Conservation (phyloP, 1,140 invertebrate species). For the Trichonephila inaurata region DNA sequence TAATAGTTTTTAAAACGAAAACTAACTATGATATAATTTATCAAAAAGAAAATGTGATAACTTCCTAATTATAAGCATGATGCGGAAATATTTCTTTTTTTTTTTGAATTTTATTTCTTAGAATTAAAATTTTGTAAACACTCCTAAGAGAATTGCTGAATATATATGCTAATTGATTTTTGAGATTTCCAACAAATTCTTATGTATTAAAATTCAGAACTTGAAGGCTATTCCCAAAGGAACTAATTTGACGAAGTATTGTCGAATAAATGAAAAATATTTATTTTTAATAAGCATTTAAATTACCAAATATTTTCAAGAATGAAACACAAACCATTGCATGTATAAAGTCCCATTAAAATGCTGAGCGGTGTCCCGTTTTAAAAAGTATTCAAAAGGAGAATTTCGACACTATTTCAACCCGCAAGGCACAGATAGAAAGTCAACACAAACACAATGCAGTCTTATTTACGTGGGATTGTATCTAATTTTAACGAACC, state of each 20-base stretch:
- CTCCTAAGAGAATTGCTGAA: no score
- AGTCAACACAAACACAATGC: background rate
- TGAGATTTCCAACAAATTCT: background rate
- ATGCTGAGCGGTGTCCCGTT: background rate
- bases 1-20: no score
- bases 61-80: no score
- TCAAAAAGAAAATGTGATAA: no score
- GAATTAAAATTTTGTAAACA: no score
- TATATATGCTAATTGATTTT: no score
- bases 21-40: no score
- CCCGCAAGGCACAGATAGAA: background rate
- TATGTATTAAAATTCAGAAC: background rate
- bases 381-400: background rate
- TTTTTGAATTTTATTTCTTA: no score
- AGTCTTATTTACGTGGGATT: background rate
- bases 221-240: background rate
- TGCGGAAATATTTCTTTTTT: no score
- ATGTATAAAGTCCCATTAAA: background rate
- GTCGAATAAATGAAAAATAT: background rate
- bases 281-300: constrained; percentile 8
- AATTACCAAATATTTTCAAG: background rate
- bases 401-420: background rate
- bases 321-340: background rate
- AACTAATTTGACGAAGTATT: background rate
- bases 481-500: constrained; percentile 21